phyloP scores from a whole-genome alignment of 2,113 vertebrate species.

The Sorex araneus region DNA sequence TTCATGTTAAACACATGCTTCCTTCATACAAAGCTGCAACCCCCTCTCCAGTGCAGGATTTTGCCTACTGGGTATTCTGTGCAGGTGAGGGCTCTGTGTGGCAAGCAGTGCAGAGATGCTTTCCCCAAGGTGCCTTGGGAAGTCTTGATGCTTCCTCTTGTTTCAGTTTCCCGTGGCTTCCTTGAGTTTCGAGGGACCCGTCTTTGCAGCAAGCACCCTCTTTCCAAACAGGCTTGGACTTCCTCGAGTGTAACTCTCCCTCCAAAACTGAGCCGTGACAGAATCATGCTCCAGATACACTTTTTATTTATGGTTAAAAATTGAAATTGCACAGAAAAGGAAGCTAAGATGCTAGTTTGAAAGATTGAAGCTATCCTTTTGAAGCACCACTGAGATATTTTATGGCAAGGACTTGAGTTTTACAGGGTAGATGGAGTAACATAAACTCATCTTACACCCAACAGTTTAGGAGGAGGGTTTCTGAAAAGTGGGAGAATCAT shows the following conservation, averaged over 20 bases:
- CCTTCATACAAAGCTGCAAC: too few species aligned
- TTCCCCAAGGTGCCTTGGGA: neutral
- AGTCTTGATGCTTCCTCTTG: neutral
- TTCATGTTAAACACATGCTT: too few species aligned
- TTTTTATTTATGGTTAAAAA: neutral
- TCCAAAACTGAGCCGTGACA: neutral
- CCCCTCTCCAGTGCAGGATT: neutral
- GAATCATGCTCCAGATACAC: neutral
- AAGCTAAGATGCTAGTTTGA: neutral
- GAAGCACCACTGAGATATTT: neutral
- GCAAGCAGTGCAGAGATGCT: neutral
- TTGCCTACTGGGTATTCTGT: neutral
- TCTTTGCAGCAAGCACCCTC: neutral
- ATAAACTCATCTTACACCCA: neutral
- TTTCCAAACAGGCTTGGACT: neutral
- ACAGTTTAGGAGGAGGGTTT: slow-evolving; percentile 19
- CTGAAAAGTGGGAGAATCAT: neutral
- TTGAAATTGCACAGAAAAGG: slow-evolving; percentile 25
- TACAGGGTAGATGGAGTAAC: neutral
- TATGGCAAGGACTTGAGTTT: neutral
- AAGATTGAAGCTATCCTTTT: neutral
- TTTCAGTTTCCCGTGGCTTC: neutral
- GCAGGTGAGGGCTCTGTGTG: neutral
- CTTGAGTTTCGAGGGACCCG: neutral
- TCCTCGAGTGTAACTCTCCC: neutral